Evolutionary conservation across 2,888 invertebrate genomes (phyloP).

Genomic region (Brachypalpus laphriformis): DNA sequence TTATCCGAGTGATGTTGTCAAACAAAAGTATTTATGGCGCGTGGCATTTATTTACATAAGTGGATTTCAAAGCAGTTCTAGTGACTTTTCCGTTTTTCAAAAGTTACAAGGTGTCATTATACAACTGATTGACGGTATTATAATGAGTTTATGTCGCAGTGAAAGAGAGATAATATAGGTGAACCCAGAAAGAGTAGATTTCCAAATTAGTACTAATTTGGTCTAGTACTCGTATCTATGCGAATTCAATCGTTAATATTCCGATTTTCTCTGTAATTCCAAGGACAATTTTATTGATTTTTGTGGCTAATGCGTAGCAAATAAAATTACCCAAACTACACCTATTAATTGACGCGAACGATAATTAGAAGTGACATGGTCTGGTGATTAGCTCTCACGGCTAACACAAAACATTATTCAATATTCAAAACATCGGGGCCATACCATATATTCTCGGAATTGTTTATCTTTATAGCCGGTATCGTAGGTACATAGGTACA

Average conservation of each 20-base stretch:
- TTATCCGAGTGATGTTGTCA: constrained; percentile 34
- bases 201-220: neutral
- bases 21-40: constrained; percentile 12
- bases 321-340: neutral
- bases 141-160: neutral
- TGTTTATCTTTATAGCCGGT: neutral
- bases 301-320: neutral
- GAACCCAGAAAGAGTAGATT: neutral
- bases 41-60: neutral
- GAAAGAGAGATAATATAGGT: neutral
- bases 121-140: neutral
- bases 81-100: neutral
- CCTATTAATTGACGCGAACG: neutral
- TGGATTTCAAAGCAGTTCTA: neutral
- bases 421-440: neutral
- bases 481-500: neutral
- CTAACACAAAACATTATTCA: neutral
- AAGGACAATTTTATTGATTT: neutral
- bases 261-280: neutral
- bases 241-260: too few species aligned
- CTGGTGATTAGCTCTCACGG: neutral
- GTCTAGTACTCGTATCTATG: too few species aligned
- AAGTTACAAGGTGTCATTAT: neutral
- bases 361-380: neutral
- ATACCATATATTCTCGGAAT: neutral